A percentile compares a stretch with the other conserved stretches of the same genome.
Conservation (phyloP, 2,113 vertebrate species). For the Ahaetulla prasina region DNA sequence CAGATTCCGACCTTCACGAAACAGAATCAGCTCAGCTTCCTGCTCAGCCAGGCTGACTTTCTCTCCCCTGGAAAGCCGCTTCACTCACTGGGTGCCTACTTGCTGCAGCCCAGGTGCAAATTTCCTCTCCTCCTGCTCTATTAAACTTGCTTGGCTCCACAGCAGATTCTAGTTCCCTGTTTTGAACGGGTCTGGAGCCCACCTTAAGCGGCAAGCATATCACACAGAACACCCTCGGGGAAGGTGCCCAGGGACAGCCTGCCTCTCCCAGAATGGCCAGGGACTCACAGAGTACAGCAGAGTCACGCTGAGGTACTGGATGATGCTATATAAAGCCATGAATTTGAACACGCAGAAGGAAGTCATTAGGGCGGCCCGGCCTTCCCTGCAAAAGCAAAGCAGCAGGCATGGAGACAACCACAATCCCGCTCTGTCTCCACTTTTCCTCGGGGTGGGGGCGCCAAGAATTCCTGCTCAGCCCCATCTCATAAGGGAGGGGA, state of each 20-base stretch:
- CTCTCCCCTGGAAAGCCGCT: neutral
- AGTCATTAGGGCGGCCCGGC: slow-evolving; percentile 93
- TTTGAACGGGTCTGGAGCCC: neutral
- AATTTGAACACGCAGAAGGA: slow-evolving; percentile 99
- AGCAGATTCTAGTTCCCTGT: neutral
- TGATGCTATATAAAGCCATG: slow-evolving; percentile 98
- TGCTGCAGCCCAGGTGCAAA: neutral
- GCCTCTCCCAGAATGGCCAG: neutral
- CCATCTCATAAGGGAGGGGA: neutral
- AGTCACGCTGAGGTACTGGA: slow-evolving; percentile 96
- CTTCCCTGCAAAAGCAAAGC: slow-evolving; percentile 81
- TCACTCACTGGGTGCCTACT: neutral
- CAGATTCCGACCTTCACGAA: neutral
- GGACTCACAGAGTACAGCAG: slow-evolving; percentile 92
- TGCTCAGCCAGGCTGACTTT: neutral
- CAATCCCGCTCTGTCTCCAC: neutral
- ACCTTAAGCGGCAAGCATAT: neutral
- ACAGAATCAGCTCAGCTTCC: neutral
- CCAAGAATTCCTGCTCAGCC: neutral
- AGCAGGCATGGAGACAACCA: neutral
- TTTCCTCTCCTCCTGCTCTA: neutral
- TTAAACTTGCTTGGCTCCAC: accelerated
- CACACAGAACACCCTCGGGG: accelerated
- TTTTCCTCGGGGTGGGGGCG: neutral
- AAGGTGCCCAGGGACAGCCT: accelerated